phyloP scores from a whole-genome alignment of 2,888 invertebrate genomes.

The Mesorhabditis belari region DNA sequence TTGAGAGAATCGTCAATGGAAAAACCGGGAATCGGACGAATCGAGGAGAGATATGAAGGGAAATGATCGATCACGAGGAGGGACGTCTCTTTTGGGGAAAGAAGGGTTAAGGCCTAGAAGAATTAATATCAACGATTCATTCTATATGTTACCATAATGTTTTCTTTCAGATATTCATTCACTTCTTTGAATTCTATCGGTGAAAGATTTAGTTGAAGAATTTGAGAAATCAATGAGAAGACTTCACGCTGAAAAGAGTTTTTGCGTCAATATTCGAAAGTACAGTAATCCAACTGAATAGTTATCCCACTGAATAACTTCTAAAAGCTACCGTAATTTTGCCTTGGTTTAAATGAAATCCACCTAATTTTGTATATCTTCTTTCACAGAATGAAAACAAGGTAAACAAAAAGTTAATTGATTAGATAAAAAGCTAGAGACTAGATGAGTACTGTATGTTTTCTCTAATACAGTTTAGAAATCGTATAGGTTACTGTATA shows the following conservation, averaged over 20 bases:
- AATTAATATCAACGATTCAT: background rate
- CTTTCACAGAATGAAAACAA: slow-evolving; percentile 18
- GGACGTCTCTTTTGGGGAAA: slow-evolving; percentile 6
- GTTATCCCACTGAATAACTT: slow-evolving; percentile 13
- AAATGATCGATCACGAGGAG: slow-evolving; percentile 28
- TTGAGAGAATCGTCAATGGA: slow-evolving; percentile 9
- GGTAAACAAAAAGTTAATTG: slow-evolving; percentile 16
- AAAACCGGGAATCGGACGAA: slow-evolving; percentile 4
- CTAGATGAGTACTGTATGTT: no score
- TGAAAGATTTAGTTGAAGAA: background rate
- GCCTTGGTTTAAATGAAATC: slow-evolving; percentile 11
- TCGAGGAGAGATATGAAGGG: slow-evolving; percentile 7
- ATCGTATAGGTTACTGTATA: no score
- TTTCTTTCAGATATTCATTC: background rate
- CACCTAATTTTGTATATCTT: slow-evolving; percentile 19
- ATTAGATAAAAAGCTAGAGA: no score
- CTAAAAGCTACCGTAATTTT: slow-evolving; percentile 2
- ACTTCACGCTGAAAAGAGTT: background rate
- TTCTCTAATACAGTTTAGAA: no score
- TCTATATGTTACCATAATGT: background rate
- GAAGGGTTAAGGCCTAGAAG: background rate
- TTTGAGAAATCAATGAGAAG: background rate
- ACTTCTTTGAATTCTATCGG: background rate
- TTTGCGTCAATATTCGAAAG: background rate
- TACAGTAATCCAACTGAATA: background rate